Base-by-base conservation (phyloP, 2,113 vertebrate species). In the Lanius ludovicianus region DNA sequence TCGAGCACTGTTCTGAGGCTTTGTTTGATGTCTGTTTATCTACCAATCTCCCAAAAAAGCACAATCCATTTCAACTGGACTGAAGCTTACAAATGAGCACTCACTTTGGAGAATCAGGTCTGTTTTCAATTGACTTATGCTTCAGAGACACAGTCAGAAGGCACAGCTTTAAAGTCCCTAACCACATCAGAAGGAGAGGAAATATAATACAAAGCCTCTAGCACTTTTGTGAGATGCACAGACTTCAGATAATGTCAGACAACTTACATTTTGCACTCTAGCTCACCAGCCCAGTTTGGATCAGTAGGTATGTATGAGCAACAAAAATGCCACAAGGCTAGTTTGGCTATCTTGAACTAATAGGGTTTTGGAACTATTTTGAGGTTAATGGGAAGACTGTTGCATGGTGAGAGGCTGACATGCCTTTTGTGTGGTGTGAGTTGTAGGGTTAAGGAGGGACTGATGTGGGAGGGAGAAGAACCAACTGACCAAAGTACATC, bases 151-250 rank as follows among this genome's bases (percentile, higher is more conserved):
- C 39, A 67, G 53, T 91, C 27, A 85, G 49, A 94, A 90, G 37
- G 30, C 65, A 64, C 25, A 86, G 30, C 74, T 78, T 87, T 93
- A 55, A 78, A 85, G 53, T 11, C n/a, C 5, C 12, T 67, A 89
- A 84, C 82, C 92, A 96, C 89, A 93, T 89, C 73, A 96, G 79
- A 94, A 85, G 49, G 24, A 88, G 39, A 81, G 7, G 14, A 71
- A 94, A 77, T 69, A 62, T 3, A 18, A 15, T 33, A 63, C 39
- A 70, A 41, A 78, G 41, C 39, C 62, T 86, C 23, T 30, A 65
- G 37, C 0, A 2, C 27, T 91, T 57, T 42, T 0, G 1, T 42
- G 55, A 94, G 35, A 59, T 50, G 10, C 22, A 65, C 11, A 89
- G 59, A 42, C 16, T 88, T 59, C 30, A 75, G 47, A 37, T 15